phyloP scores from a whole-genome alignment of 1,140 invertebrate species.

The Ridgeia piscesae region DNA sequence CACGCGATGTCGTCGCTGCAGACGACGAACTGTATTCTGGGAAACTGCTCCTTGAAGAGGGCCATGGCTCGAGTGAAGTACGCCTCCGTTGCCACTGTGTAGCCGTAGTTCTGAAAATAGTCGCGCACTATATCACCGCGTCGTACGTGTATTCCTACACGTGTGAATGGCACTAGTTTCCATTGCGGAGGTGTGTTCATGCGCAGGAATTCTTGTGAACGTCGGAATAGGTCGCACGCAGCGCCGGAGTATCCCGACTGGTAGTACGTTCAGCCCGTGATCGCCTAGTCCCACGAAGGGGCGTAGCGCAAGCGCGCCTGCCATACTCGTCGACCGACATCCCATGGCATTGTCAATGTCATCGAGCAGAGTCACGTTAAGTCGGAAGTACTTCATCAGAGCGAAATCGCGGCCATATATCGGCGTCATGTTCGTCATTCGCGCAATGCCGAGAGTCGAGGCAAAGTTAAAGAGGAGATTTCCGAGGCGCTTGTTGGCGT shows the following conservation, averaged over 20 bases:
- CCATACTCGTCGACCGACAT: conserved; percentile 19
- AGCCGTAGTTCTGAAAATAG: conserved; percentile 15
- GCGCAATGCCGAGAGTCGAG: conserved; percentile 20
- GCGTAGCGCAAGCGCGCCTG: conserved; percentile 19
- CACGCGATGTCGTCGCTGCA: conserved; percentile 26
- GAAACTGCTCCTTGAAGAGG: conserved; percentile 20
- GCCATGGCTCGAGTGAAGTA: conserved; percentile 23
- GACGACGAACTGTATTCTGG: conserved; percentile 23
- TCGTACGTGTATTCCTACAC: conserved; percentile 29
- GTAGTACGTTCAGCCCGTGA: conserved; percentile 15
- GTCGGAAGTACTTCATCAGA: not conserved
- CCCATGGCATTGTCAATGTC: not conserved
- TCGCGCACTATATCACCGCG: conserved; percentile 23
- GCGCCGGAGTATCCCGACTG: conserved; percentile 20
- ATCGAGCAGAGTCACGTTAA: not conserved
- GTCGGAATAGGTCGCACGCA: conserved; percentile 22
- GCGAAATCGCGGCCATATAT: not conserved
- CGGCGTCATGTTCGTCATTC: conserved; percentile 14
- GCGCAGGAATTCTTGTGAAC: conserved; percentile 18
- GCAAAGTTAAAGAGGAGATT: conserved; percentile 29
- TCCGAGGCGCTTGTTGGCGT: conserved; percentile 24
- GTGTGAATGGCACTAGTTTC: not conserved
- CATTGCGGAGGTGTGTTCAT: not conserved
- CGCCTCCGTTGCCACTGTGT: conserved; percentile 16
- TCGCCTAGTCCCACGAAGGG: not conserved